Evolutionary conservation across 1,140 invertebrate species (phyloP), one percentile per base, ranked within the genome.

Genomic region (Drosophila nebulosa): DNA sequence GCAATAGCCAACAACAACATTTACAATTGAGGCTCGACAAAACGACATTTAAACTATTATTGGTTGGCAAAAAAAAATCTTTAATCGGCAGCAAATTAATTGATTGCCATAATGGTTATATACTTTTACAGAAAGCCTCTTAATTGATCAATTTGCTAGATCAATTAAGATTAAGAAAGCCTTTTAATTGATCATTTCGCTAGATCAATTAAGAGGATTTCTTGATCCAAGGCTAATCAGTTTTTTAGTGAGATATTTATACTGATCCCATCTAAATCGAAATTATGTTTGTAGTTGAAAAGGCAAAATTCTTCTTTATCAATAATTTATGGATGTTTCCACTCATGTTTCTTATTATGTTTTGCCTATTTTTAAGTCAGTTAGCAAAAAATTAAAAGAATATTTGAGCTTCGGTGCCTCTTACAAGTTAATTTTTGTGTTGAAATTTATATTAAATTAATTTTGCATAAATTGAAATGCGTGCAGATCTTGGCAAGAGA

Each of bases 381-480:
- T 42, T 39, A 5, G 6, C 14, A 42, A 42, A 3, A 6, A 1
- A 18, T 42, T n/a, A n/a, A n/a, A 42, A 46, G 39, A 46, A 16
- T 46, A 10, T 4, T 18, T 10, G 2, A 46, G 21, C 1, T 46
- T 46, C 39, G 18, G 4, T 6, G 14, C n/a, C n/a, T 9, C 1
- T 16, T 9, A 42, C 16, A 18, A 9, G 7, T 21, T 16, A 2
- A 9, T 21, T 21, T 16, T 16, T 46, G 7, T 46, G 39, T 46
- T 46, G 7, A 46, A 46, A 46, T 46, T 46, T 18, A 46, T 46
- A 21, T 46, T 16, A 46, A 46, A 46, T 46, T 46, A 65, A 70
- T 57, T 74, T 74, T 74, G 51, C 32, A 69, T 69, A 64, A 60
- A 65, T 74, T 70, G 61, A 70, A 70, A 74, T 50, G 60, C 26